Percentiles rank a stretch among this genome's conserved stretches.
phyloP scores from a whole-genome alignment of 2,113 vertebrate species.

The Stegastes partitus region DNA sequence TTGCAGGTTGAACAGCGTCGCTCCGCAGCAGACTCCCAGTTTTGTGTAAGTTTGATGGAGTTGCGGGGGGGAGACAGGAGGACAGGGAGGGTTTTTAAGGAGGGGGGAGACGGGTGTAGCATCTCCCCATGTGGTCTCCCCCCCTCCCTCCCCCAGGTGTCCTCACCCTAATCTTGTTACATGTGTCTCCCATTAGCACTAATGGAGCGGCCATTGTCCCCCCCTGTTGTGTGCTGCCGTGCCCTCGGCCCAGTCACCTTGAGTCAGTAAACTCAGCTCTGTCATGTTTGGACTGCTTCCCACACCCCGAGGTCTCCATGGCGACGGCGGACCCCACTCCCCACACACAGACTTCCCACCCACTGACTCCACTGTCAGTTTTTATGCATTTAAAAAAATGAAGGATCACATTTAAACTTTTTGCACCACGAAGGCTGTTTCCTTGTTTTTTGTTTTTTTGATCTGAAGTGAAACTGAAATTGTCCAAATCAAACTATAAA shows the following conservation, averaged over 20 bases:
- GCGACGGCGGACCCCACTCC: constrained; percentile 49
- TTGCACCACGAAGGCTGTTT: background rate
- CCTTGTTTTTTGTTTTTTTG: background rate
- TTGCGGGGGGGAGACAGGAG: constrained; percentile 48
- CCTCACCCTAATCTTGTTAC: constrained; percentile 82
- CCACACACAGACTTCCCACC: constrained; percentile 3
- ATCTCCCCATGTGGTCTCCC: constrained; percentile 82
- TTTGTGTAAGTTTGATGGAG: constrained; percentile 72
- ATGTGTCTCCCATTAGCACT: constrained; percentile 83
- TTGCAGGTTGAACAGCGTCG: background rate
- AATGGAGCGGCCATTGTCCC: constrained; percentile 80
- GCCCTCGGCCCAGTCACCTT: constrained; percentile 75
- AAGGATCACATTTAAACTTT: background rate
- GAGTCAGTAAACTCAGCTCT: constrained; percentile 77
- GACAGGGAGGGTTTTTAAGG: constrained; percentile 7
- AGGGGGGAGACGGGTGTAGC: constrained; percentile 32
- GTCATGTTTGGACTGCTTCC: constrained; percentile 83
- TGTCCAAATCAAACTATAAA: background rate
- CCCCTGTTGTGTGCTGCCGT: constrained; percentile 47
- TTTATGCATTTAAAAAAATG: background rate
- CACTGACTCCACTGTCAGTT: background rate
- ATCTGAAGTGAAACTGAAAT: background rate
- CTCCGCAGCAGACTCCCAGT: constrained; percentile 18
- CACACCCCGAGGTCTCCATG: constrained; percentile 80
- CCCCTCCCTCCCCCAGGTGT: constrained; percentile 71